phyloP scores from a whole-genome alignment of 2,888 invertebrate species.

The Campaea margaritaria region DNA sequence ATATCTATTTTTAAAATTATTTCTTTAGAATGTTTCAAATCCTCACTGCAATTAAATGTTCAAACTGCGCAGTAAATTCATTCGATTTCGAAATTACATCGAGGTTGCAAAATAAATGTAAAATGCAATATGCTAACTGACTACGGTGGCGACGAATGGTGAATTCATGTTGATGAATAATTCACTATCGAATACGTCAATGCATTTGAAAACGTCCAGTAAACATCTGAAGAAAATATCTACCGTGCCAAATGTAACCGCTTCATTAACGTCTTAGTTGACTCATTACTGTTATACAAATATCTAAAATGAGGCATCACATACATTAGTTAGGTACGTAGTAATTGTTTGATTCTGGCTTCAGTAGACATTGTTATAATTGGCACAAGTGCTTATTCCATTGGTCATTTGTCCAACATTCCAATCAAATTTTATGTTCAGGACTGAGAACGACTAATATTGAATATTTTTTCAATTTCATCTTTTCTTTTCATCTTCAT shows the following conservation, averaged over 20 bases:
- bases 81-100: not conserved
- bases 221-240: not conserved
- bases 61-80: no score
- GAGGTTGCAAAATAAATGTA: not conserved
- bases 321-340: not conserved
- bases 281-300: not conserved
- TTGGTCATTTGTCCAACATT: no score
- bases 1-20: no score
- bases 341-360: not conserved
- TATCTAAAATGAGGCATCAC: not conserved
- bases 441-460: no score
- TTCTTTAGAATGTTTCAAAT: no score
- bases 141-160: not conserved
- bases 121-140: not conserved
- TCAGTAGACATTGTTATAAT: not conserved
- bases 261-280: slow-evolving; percentile 2
- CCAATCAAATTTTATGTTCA: no score
- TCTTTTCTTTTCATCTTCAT: no score
- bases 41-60: no score
- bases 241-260: not conserved
- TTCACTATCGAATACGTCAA: slow-evolving; percentile 1
- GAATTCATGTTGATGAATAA: slow-evolving; percentile 5
- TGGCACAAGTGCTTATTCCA: no score
- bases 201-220: not conserved
- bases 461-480: no score